Percentiles rank a stretch among this genome's conserved stretches.
phyloP scores from a whole-genome alignment of 92 coral and sea anemone genomes.

The Porites lobata region DNA sequence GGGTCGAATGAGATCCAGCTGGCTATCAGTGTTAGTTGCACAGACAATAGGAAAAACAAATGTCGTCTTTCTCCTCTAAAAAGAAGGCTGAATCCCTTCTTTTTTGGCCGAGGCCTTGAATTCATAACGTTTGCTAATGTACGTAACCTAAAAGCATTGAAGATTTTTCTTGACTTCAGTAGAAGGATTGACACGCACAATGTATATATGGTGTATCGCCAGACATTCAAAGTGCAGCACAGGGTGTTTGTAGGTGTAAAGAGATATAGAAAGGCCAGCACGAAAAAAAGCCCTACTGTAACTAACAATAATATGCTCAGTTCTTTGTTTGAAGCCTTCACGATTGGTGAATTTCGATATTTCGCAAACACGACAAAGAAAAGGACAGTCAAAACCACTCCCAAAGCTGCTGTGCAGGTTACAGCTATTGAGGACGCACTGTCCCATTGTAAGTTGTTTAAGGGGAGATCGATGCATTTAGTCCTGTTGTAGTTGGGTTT shows the following conservation, averaged over 20 bases:
- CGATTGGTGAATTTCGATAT: constrained; percentile 72
- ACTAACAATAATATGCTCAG: constrained; percentile 69
- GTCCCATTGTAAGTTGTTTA: constrained; percentile 62
- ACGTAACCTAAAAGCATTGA: not conserved
- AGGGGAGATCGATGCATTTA: constrained; percentile 62
- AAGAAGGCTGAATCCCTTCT: constrained; percentile 7
- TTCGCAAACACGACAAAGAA: constrained; percentile 55
- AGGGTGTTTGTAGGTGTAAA: constrained; percentile 60
- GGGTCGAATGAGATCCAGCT: constrained; percentile 34
- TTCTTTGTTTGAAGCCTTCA: constrained; percentile 84
- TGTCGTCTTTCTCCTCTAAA: constrained; percentile 16
- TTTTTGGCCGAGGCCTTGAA: constrained; percentile 1
- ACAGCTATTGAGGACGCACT: constrained; percentile 30
- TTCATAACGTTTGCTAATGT: not conserved
- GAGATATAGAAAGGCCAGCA: constrained; percentile 71
- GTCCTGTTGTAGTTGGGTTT: constrained; percentile 58
- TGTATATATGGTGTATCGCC: constrained; percentile 72
- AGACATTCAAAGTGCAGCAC: constrained; percentile 64
- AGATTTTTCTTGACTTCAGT: constrained; percentile 67
- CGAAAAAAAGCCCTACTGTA: constrained; percentile 54
- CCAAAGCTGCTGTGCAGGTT: constrained; percentile 37
- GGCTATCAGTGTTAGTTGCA: constrained; percentile 10
- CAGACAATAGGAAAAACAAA: not conserved
- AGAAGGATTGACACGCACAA: constrained; percentile 66
- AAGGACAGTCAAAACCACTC: constrained; percentile 41